Evolutionary conservation across 2,888 invertebrate genomes (phyloP).

Genomic region (Heteromurus nitidus): DNA sequence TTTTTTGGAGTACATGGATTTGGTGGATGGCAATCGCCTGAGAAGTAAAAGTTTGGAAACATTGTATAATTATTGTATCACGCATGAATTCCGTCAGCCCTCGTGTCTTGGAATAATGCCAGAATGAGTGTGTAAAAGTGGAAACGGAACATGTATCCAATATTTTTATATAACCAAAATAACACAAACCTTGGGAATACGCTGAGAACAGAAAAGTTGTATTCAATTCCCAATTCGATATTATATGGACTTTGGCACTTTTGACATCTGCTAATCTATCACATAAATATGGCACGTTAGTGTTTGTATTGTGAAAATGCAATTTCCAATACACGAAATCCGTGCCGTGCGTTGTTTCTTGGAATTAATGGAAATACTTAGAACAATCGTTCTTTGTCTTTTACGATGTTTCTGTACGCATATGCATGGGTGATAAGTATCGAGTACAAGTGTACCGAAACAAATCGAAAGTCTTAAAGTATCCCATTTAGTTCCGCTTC

Average conservation of each 20-base stretch:
- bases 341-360: no score
- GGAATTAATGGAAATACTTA: neutral
- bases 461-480: no score
- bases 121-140: neutral
- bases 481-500: no score
- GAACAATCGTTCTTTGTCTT: neutral
- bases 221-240: no score
- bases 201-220: no score
- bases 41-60: no score
- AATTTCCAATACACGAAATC: no score
- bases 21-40: no score
- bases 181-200: neutral
- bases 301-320: neutral
- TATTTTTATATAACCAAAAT: neutral
- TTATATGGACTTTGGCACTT: neutral
- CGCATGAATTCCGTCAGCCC: constrained; percentile 7
- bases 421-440: neutral
- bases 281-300: neutral
- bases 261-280: neutral
- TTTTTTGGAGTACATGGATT: no score
- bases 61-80: neutral
- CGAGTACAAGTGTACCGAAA: neutral
- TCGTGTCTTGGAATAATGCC: constrained; percentile 23
- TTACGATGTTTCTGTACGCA: neutral
- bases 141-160: neutral